Base-by-base conservation (phyloP, 1,140 invertebrate genomes). In the Drosophila navojoa region DNA sequence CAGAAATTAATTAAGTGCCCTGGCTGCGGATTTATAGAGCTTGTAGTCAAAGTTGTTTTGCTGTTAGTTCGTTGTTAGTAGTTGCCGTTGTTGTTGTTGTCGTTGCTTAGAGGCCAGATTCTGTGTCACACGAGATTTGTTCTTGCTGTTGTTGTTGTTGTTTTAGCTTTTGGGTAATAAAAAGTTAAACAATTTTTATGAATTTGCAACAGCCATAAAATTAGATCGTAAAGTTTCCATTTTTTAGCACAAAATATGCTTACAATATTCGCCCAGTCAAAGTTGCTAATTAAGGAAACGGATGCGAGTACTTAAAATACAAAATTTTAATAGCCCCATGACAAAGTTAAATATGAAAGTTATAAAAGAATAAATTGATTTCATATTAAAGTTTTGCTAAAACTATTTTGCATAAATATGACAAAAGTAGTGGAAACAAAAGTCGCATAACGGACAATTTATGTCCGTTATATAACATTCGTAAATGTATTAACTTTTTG, bases 1-100 rank as follows among this genome's bases (percentile, higher is more conserved):
- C 66, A 69, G 79, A 87, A 87, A 89, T 87, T 87, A 87, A 87
- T 87, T 87, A 87, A 89, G 84, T 87, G 76, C 72, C 76, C 60
- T 61, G 67, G 32, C 68, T 72, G 61, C 62, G 81, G 76, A 86
- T 87, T 86, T 86, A 86, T 87, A 76, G 74, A 73, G 84, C 50
- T 86, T 82, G 82, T 86, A 87, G 71, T 68, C 60, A 81, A 76
- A 81, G 78, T 87, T 87, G 73, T 77, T 77, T 52, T 13, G n/a
- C 44, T 69, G 45, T 61, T 63, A 50, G 67, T 22, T 29, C 11
- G 45, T 44, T 60, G 35, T 52, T 68, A 40, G 55, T 64, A 60
- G 72, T 59, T 67, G 40, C 44, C 5, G 4, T 5, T 29, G 27
- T 5, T 63, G 55, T 68, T 71, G 7, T 9, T 63, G 55, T 62